A percentile compares a stretch with the other conserved stretches of the same genome.
Conservation (phyloP, 1,140 invertebrate genomes). For the Parasteatoda tepidariorum region DNA sequence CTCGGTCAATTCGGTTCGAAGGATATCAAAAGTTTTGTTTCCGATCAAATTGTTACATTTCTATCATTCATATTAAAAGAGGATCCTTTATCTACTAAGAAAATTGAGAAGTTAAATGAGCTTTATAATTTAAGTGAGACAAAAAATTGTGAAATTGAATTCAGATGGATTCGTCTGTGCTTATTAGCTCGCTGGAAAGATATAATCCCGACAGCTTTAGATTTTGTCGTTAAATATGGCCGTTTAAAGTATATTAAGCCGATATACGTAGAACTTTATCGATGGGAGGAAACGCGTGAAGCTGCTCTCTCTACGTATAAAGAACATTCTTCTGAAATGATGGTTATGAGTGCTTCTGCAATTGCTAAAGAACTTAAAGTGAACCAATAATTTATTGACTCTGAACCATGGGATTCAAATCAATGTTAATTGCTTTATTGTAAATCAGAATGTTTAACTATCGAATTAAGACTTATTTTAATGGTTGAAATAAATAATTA, state of each 20-base stretch:
- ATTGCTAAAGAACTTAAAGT: not conserved
- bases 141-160: constrained; percentile 83
- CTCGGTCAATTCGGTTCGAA: constrained; percentile 69
- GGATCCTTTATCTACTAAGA: constrained; percentile 71
- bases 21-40: constrained; percentile 74
- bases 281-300: constrained; percentile 79
- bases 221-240: constrained; percentile 85
- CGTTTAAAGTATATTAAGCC: constrained; percentile 92
- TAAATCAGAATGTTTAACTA: no score
- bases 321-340: constrained; percentile 80
- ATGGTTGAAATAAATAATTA: no score
- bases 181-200: constrained; percentile 78
- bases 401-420: no score
- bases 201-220: constrained; percentile 75
- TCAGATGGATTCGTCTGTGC: constrained; percentile 81
- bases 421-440: no score
- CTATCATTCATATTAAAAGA: constrained; percentile 77
- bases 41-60: constrained; percentile 80
- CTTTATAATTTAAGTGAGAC: constrained; percentile 77
- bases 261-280: constrained; percentile 82
- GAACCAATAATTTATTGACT: no score
- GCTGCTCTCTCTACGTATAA: constrained; percentile 80
- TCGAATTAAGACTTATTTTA: no score
- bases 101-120: constrained; percentile 76
- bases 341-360: constrained; percentile 77